Percentiles rank a stretch among this genome's conserved stretches.
phyloP scores from a whole-genome alignment of 1,140 invertebrate species.

The Diachasma alloeum region DNA sequence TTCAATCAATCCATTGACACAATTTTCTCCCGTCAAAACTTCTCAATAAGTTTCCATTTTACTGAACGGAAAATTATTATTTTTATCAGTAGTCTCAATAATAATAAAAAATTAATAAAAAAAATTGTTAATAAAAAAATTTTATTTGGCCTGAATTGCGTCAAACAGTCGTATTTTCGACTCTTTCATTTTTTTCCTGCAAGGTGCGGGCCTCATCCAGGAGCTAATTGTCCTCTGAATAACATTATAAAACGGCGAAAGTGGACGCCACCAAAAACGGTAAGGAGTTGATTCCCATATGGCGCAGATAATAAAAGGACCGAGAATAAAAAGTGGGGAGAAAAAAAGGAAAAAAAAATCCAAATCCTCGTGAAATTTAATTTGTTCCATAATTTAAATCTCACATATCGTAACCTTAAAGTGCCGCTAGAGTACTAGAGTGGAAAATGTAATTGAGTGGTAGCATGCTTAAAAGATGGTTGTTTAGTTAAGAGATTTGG shows the following conservation, averaged over 20 bases:
- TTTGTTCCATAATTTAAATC: background rate
- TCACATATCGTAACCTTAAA: background rate
- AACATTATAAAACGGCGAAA: slow-evolving; percentile 13
- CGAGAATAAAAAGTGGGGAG: background rate
- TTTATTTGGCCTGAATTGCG: no score
- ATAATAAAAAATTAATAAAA: no score
- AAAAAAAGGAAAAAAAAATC: background rate
- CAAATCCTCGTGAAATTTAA: background rate
- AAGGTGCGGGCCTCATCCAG: background rate
- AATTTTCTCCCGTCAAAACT: no score
- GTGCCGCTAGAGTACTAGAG: background rate
- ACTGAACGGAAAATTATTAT: no score
- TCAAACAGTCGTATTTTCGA: no score
- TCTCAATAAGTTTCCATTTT: no score
- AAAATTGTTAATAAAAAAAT: no score
- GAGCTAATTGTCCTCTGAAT: background rate
- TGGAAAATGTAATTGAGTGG: slow-evolving; percentile 1
- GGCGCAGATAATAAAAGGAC: slow-evolving; percentile 17
- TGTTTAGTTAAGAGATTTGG: background rate
- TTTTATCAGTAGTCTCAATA: no score
- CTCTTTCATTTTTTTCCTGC: background rate
- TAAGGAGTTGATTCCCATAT: background rate
- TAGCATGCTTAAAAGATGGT: background rate
- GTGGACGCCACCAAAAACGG: slow-evolving; percentile 18
- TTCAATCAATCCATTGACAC: no score